Conservation (phyloP, 2,797 vertebrate species). For the Scyliorhinus canicula region DNA sequence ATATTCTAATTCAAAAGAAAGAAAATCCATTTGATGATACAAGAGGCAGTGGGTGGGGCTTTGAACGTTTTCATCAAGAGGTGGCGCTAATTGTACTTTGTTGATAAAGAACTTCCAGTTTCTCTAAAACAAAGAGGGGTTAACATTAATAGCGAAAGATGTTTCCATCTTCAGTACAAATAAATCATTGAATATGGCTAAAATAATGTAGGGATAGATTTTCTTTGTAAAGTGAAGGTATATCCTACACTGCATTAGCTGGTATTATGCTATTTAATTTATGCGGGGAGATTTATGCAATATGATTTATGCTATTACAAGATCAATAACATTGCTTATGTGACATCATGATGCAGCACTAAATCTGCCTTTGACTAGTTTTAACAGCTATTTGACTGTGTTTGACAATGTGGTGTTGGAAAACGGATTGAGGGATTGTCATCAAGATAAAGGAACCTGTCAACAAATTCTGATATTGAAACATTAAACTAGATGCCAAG, state of each 20-base stretch:
- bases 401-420: neutral
- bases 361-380: neutral
- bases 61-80: neutral
- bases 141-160: neutral
- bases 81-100: neutral
- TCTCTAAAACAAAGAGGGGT: neutral
- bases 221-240: neutral
- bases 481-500: neutral
- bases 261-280: neutral
- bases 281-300: neutral
- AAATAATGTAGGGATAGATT: neutral
- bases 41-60: neutral
- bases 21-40: neutral
- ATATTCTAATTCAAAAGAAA: neutral
- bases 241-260: neutral
- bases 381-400: neutral
- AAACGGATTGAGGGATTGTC: neutral
- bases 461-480: slow-evolving; percentile 4
- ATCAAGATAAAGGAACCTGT: neutral
- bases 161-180: neutral
- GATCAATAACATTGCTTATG: neutral
- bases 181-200: neutral
- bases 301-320: neutral
- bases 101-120: neutral
- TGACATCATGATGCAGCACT: neutral